Evolutionary conservation across 2,113 vertebrate species (phyloP), one percentile per base, ranked within the genome.

Genomic region (Pimephales promelas): DNA sequence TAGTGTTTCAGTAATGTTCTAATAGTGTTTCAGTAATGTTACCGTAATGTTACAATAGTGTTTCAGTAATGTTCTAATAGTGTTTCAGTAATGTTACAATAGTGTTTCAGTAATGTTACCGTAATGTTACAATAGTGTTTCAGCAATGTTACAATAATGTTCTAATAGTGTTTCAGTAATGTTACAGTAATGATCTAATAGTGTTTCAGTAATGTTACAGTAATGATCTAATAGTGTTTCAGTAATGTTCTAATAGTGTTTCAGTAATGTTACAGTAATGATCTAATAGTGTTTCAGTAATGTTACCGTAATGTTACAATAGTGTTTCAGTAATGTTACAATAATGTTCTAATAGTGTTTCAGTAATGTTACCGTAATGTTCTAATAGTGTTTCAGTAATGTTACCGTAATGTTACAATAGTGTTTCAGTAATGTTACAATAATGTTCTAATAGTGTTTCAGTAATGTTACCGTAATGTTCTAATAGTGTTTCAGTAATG

Each of bases 171-270:
- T 59, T n/a, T 59, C 56, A 59, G 22, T n/a, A 3, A 14, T 45
- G 10, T 26, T 62, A 28, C 24, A n/a, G n/a, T n/a, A n/a, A n/a
- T n/a, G n/a, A n/a, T n/a, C n/a, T n/a, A 62, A 11, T 10, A 28
- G 26, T 0, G 5, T 68, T 68, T 43, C 9, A 43, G 5, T n/a
- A 1, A n/a, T 20, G 22, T 20, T n/a, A n/a, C n/a, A n/a, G n/a
- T n/a, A n/a, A n/a, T n/a, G n/a, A n/a, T n/a, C n/a, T n/a, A n/a
- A n/a, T n/a, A n/a, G n/a, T 57, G 22, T 31, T 66, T 66, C 1
- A n/a, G 8, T 3, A n/a, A 10, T n/a, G 54, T 57, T 57, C 1
- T 22, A 68, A 0, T 1, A 36, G 2, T 0, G 0, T 68, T 5
- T 68, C 18, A 22, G 8, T 0, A n/a, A 34, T 2, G 18, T 7